Evolutionary conservation across 2,113 vertebrate genomes (phyloP).

Genomic region (Ceyx margarethae): DNA sequence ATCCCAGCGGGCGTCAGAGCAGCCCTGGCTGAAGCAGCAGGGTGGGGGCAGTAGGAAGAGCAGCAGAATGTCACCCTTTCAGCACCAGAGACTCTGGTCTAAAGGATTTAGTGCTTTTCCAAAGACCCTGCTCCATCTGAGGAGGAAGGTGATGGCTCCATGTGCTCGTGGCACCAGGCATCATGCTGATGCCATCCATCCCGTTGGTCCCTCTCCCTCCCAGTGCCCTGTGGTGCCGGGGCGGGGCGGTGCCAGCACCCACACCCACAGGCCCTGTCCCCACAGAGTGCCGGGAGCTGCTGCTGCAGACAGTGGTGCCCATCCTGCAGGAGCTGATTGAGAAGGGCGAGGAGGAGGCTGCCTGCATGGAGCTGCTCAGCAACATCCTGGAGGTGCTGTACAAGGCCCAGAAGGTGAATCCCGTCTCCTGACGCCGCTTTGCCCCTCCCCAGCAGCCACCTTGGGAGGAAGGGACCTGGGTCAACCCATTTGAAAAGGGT

Average conservation of each 20-base stretch:
- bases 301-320: conserved; percentile 20
- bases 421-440: rapidly evolving
- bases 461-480: not conserved
- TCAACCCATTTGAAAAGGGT: not conserved
- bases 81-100: not conserved
- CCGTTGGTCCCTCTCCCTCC: not conserved
- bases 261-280: rapidly evolving
- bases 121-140: not conserved
- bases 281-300: conserved; percentile 59
- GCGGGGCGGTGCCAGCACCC: rapidly evolving
- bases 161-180: rapidly evolving
- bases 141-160: not conserved
- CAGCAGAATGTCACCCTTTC: not conserved
- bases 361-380: conserved; percentile 63
- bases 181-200: rapidly evolving
- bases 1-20: not conserved
- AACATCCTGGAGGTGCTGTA: conserved; percentile 65
- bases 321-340: conserved; percentile 36
- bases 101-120: not conserved
- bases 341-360: conserved; percentile 30
- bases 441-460: not conserved
- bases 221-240: rapidly evolving
- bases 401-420: conserved; percentile 46
- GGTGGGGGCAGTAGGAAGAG: not conserved
- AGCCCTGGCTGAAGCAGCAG: not conserved